Conservation (phyloP, 2,113 vertebrate species). For the Antechinus flavipes region DNA sequence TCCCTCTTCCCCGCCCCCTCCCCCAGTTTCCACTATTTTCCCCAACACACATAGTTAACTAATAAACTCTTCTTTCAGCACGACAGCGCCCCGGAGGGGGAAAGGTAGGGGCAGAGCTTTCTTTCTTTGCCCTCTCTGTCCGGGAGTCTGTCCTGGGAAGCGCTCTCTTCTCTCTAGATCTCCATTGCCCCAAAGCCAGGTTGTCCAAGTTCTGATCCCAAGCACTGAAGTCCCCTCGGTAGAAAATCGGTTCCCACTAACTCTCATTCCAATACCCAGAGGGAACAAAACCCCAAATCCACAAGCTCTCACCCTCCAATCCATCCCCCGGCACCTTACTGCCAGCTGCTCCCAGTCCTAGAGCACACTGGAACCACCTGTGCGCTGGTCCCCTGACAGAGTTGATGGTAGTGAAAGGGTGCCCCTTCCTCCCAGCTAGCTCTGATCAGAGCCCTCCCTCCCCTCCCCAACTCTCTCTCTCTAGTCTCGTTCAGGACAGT, state of each 20-base stretch:
- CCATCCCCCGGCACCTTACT: background rate
- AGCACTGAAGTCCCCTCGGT: background rate
- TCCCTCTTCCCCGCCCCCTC: background rate
- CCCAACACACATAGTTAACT: background rate
- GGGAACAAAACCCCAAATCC: background rate
- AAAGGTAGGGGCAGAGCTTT: background rate
- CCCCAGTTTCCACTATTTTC: background rate
- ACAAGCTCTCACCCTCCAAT: background rate
- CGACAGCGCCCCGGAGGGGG: background rate
- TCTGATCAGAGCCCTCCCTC: background rate
- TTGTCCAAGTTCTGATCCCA: background rate
- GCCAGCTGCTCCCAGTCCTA: background rate
- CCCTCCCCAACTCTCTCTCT: background rate
- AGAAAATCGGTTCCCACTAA: background rate
- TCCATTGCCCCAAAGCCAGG: constrained; percentile 8
- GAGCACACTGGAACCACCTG: constrained; percentile 69
- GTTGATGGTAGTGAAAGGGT: background rate
- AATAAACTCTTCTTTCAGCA: background rate
- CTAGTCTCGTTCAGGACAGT: background rate
- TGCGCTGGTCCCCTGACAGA: constrained; percentile 35
- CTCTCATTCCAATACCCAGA: background rate
- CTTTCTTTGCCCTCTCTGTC: background rate
- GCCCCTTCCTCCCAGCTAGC: background rate
- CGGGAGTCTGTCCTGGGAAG: background rate
- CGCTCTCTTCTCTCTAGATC: background rate